phyloP scores from a whole-genome alignment of 2,888 invertebrate genomes.

The Coenonympha arcania region DNA sequence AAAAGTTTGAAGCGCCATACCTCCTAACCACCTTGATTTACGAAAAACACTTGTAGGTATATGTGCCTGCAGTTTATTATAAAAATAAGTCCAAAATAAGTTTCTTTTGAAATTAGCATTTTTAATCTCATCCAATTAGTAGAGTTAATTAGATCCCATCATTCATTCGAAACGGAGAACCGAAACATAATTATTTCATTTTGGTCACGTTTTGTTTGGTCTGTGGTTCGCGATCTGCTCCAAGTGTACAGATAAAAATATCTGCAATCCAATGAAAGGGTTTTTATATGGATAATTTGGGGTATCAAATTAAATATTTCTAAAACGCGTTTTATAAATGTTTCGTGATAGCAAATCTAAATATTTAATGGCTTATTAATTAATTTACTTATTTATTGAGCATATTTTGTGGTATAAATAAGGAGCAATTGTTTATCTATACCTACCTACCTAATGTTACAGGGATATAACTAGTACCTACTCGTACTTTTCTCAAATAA shows the following conservation, averaged over 20 bases:
- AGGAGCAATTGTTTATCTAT: too few species aligned
- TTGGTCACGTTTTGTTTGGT: too few species aligned
- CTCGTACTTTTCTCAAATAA: too few species aligned
- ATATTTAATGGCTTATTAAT: background rate
- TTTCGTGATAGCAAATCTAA: background rate
- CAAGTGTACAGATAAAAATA: background rate
- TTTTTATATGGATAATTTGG: background rate
- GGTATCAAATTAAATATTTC: background rate
- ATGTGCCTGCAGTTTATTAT: background rate
- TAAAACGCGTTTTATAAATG: background rate
- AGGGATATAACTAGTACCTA: too few species aligned
- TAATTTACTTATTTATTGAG: too few species aligned
- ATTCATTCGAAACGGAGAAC: conserved; percentile 8
- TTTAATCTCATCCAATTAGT: conserved; percentile 10
- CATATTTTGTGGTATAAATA: too few species aligned
- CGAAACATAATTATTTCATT: background rate
- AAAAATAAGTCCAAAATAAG: background rate
- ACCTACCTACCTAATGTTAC: too few species aligned
- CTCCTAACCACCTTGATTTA: too few species aligned
- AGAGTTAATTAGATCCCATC: conserved; percentile 10
- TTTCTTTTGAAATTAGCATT: conserved; percentile 6
- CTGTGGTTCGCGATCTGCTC: background rate
- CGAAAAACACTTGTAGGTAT: too few species aligned
- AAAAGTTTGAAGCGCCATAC: too few species aligned
- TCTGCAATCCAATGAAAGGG: background rate